Evolutionary conservation across 2,888 invertebrate species (phyloP).

Genomic region (Dimorphilus gyrociliatus): DNA sequence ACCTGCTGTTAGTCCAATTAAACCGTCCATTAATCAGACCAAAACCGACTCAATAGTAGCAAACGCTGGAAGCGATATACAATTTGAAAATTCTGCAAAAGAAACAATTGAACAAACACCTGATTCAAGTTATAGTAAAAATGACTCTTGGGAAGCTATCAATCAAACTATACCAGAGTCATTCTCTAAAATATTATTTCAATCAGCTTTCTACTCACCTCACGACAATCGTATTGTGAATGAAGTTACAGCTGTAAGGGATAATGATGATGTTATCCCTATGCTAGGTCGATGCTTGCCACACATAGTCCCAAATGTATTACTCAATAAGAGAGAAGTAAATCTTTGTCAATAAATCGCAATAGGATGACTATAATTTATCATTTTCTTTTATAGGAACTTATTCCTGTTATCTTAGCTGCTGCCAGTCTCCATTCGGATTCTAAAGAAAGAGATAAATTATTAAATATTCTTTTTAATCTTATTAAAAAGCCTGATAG

Average conservation of each 20-base stretch:
- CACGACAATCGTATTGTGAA: conserved; percentile 32
- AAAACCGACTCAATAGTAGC: too few species aligned
- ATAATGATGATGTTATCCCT: not conserved
- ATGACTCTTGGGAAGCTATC: too few species aligned
- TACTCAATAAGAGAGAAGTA: conserved; percentile 50
- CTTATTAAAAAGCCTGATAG: conserved; percentile 53
- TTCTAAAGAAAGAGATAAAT: conserved; percentile 45
- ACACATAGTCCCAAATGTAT: conserved; percentile 51
- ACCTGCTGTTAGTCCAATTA: conserved; percentile 8
- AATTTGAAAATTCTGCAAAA: too few species aligned
- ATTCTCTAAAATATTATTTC: conserved; percentile 44
- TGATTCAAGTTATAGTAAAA: too few species aligned
- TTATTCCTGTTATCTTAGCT: conserved; percentile 49
- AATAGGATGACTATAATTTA: too few species aligned
- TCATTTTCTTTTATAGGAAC: conserved; percentile 41
- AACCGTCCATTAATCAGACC: too few species aligned
- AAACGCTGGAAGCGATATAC: too few species aligned
- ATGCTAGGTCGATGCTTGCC: conserved; percentile 46
- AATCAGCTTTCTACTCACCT: conserved; percentile 34
- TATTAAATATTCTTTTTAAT: conserved; percentile 52
- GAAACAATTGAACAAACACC: too few species aligned
- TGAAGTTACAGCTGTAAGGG: conserved; percentile 18
- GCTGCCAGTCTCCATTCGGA: conserved; percentile 47
- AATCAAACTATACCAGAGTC: conserved; percentile 41
- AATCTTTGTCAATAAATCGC: too few species aligned